These are phyloP conservation scores for Agriopis leucophaearia DNA, from an alignment of 2,888 invertebrate species.

Conservation along the genomic window DNA sequence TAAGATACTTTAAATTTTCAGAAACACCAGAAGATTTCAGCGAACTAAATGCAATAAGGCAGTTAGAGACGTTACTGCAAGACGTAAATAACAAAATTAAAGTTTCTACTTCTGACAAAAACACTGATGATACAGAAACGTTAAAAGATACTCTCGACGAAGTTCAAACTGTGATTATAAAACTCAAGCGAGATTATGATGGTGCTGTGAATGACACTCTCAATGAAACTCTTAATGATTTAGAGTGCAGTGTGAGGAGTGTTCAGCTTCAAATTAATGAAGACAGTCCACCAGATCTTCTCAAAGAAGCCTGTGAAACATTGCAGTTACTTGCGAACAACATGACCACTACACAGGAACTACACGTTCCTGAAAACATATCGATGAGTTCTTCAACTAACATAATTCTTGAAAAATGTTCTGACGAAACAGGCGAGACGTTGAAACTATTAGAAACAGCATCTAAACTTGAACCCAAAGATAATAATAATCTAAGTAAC, in stretches of 20 bases:
- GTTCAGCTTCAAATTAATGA: conserved; percentile 80
- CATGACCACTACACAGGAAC: conserved; percentile 64
- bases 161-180: conserved; percentile 79
- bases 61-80: conserved; percentile 65
- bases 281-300: conserved; percentile 70
- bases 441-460: conserved; percentile 77
- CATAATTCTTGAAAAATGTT: conserved; percentile 62
- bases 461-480: conserved; percentile 64
- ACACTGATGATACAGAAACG: conserved; percentile 61
- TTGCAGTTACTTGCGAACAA: conserved; percentile 70
- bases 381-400: conserved; percentile 47
- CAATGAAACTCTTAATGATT: conserved; percentile 81
- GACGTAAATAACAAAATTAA: conserved; percentile 68
- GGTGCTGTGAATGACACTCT: conserved; percentile 69
- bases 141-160: conserved; percentile 75
- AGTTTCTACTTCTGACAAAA: conserved; percentile 48
- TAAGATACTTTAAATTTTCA: conserved; percentile 44
- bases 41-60: conserved; percentile 61
- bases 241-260: conserved; percentile 83
- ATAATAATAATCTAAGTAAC: conserved; percentile 51
- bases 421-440: conserved; percentile 62
- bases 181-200: conserved; percentile 75
- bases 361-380: conserved; percentile 47
- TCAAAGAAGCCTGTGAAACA: conserved; percentile 78
- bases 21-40: conserved; percentile 42